phyloP scores from a whole-genome alignment of 2,797 vertebrate species.

The Aplochiton taeniatus region DNA sequence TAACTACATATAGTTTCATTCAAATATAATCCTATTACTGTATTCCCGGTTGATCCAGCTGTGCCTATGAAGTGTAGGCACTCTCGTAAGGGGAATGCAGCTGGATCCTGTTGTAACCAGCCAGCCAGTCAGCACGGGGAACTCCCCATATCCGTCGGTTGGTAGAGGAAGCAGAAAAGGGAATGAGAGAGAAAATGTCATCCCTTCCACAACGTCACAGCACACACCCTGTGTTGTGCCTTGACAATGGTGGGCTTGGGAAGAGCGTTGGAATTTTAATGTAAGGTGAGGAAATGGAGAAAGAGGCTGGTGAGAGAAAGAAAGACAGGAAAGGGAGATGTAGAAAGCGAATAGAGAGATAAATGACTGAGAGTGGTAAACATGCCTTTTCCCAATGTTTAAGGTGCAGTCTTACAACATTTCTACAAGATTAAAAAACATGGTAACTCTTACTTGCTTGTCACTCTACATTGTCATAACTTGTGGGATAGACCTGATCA shows the following conservation, averaged over 20 bases:
- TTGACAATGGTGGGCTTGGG: not conserved
- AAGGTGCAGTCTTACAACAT: no score
- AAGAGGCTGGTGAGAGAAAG: not conserved
- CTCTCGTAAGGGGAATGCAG: conserved; percentile 12
- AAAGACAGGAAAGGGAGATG: not conserved
- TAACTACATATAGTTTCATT: no score
- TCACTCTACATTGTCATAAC: no score
- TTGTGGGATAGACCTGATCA: no score
- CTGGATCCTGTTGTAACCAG: not conserved
- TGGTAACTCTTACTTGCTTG: no score
- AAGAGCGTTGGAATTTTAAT: no score
- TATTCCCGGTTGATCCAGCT: not conserved
- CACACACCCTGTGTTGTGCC: not conserved
- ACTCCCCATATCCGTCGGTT: not conserved
- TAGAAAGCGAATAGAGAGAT: no score
- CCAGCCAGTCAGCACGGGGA: not conserved
- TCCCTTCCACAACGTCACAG: conserved; percentile 2
- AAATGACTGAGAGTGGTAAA: no score
- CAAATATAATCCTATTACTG: not conserved
- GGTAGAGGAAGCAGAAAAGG: not conserved
- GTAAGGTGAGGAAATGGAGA: not conserved
- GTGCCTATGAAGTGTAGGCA: not conserved
- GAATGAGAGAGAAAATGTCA: not conserved
- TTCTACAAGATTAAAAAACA: no score
- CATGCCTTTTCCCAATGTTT: no score